Evolutionary conservation across 2,888 invertebrate genomes (phyloP), one percentile per base, ranked within the genome.

Genomic region (Proisotoma minuta): DNA sequence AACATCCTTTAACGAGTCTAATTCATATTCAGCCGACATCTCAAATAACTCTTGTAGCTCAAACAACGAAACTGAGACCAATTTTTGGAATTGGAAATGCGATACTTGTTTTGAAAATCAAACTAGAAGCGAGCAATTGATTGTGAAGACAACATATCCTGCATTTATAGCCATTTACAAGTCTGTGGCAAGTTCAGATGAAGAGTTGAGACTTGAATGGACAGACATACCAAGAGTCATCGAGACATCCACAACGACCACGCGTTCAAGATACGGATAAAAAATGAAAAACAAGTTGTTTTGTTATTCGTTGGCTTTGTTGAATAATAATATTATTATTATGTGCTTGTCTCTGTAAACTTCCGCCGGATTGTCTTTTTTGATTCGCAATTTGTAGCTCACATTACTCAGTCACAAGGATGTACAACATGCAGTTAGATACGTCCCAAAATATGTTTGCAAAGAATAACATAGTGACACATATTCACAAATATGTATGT

Each of bases 121-220:
- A 18, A n/a, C 47, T 5, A n/a, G 5, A 20, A 20, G 5, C 5
- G 47, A 18, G 18, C 47, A 47, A 47, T 18, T 5, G 5, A n/a
- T 18, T 15, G 34, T 34, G 34, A 10, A 8, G 8, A 34, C 50
- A 5, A 24, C 50, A 8, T 50, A 22, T 24, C 50, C 52, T 4
- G 52, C 52, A 5, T 52, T 52, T 18, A 26, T 52, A 18, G 52
- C 52, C 26, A 52, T 52, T 27, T 52, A 23, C 15, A 52, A 52
- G 26, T 27, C 52, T 15, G 34, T 34, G 8, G 15, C 34, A 10
- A n/a, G n/a, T n/a, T n/a, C n/a, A n/a, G n/a, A n/a, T n/a, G n/a
- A n/a, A n/a, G n/a, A n/a, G n/a, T 34, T 34, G 8, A 34, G 15
- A 34, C 8, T 34, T 34, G 34, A 34, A 34, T 34, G 34, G 34